Evolutionary conservation across 2,113 vertebrate genomes (phyloP).

Genomic region (Desmodus rotundus): DNA sequence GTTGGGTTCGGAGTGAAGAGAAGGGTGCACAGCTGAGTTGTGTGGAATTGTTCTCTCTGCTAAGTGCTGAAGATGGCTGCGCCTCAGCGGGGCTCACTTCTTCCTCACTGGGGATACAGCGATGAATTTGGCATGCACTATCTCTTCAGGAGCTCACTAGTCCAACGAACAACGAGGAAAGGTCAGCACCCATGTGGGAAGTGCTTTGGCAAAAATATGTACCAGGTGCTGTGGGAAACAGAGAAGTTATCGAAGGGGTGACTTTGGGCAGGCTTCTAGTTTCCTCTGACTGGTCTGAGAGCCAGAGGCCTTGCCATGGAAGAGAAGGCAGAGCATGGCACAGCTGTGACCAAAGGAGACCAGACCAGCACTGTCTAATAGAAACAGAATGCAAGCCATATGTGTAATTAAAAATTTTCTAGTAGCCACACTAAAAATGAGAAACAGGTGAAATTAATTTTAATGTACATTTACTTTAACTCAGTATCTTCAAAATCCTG

Average conservation of each 20-base stretch:
- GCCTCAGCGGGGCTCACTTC: not conserved
- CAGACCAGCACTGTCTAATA: not conserved
- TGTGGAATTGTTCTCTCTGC: not conserved
- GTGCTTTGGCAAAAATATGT: not conserved
- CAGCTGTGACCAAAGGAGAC: not conserved
- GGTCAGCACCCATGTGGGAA: rapidly evolving
- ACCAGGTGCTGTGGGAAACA: not conserved
- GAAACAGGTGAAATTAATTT: not conserved
- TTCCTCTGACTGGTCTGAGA: not conserved
- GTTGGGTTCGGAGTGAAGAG: not conserved
- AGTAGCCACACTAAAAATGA: not conserved
- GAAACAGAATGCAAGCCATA: not conserved
- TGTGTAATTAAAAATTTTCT: not conserved
- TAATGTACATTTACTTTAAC: not conserved
- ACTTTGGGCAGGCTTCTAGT: not conserved
- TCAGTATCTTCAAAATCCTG: not conserved
- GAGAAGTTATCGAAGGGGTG: not conserved
- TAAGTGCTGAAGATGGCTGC: not conserved
- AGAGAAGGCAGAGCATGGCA: not conserved
- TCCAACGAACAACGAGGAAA: not conserved
- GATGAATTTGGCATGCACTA: not conserved
- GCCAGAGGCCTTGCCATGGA: not conserved
- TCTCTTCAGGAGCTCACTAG: not conserved
- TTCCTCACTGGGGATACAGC: not conserved
- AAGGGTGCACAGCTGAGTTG: not conserved